Base-by-base conservation (phyloP, 2,113 vertebrate genomes). In the Oostethus manadensis region DNA sequence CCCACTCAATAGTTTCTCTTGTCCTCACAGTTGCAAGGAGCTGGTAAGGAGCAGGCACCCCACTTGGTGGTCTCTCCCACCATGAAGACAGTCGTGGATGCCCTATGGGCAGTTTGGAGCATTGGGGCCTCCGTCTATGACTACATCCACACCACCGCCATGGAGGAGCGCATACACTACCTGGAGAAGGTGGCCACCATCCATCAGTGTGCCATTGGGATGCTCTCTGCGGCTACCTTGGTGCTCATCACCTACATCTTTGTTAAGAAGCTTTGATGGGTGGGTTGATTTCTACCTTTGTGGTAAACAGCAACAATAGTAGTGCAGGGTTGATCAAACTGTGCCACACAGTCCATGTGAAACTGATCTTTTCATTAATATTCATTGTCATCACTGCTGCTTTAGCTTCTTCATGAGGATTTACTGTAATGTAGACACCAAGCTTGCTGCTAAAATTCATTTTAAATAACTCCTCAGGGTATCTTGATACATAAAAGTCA, bases 121-220 rank as follows among this genome's bases (percentile, higher is more conserved):
- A 86, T 92, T 29, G 86, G 83, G 10, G 86, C 82, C 71, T 89
- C 86, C 56, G 80, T 92, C 58, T 91, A 91, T 73, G 89, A 92
- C 84, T 91, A 92, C 81, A 79, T 91, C 66, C 70, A 91, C 82
- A 91, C 90, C 70, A 89, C 64, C 29, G 88, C 89, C 67, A 92
- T 91, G 89, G 90, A 91, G 78, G 88, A 89, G 68, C 87, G 89
- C 56, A 90, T 92, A 73, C 85, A 88, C 62, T 64, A 85, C 18
- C 79, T 92, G 78, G 90, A 92, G 82, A 78, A 83, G 21, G 71
- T 85, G 71, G 79, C 89, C 63, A 81, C 76, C 60, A 56, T 89
- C 56, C 90, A 92, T 69, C 88, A 91, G 80, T 86, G 79, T 64
- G 78, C 84, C 57, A 92, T 92, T 6, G 88, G 84, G 38, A 73